These are phyloP conservation scores for Psilanteris sp. DNA, from an alignment of 1,140 invertebrate genomes.

Conservation along the genomic window DNA sequence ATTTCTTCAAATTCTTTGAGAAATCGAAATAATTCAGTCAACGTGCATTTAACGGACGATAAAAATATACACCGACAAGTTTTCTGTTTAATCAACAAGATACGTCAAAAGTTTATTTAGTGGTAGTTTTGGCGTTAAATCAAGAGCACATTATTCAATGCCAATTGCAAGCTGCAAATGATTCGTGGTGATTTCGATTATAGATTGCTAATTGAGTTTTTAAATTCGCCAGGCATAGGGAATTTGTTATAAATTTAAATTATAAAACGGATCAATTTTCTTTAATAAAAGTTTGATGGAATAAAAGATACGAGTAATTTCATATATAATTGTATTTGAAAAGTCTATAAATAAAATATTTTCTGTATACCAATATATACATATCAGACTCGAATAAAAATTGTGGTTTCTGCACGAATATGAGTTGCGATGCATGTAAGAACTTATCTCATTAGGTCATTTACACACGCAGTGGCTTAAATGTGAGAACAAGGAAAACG, in stretches of 20 bases:
- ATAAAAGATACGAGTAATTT: conserved; percentile 7
- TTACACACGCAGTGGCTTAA: neutral
- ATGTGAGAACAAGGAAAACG: neutral
- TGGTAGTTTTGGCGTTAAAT: neutral
- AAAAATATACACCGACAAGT: neutral
- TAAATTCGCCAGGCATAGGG: too few relatives aligned
- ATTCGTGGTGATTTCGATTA: neutral
- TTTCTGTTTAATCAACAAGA: neutral
- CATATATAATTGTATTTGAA: conserved; percentile 8
- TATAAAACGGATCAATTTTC: too few relatives aligned
- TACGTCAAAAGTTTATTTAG: neutral
- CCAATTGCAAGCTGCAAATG: neutral
- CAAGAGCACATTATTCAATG: neutral
- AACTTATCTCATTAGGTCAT: conserved; percentile 6
- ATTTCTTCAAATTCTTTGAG: conserved; percentile 4
- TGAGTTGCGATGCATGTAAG: conserved; percentile 9
- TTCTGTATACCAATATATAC: conserved; percentile 22
- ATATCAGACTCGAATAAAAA: conserved; percentile 1
- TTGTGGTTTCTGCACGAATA: conserved; percentile 4
- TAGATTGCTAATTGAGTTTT: neutral
- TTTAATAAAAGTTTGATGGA: neutral
- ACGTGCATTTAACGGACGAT: conserved; percentile 1
- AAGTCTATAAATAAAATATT: conserved; percentile 25
- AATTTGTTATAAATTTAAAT: too few relatives aligned
- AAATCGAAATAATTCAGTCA: conserved; percentile 8